phyloP scores from a whole-genome alignment of 2,888 invertebrate species.

The Polyommatus icarus region DNA sequence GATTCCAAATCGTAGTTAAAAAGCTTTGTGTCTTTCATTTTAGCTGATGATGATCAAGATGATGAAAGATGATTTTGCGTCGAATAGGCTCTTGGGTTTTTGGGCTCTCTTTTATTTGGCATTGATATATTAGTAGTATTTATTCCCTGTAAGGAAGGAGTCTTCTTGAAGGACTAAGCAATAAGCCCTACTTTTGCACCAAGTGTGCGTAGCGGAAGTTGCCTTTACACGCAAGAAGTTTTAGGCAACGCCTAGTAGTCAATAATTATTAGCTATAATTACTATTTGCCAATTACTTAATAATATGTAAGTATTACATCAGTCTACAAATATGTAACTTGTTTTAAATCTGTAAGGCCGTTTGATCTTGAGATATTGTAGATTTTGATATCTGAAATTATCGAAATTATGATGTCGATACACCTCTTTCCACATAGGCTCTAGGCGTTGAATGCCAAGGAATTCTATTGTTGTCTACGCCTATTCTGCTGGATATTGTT shows the following conservation, averaged over 20 bases:
- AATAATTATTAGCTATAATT: neutral
- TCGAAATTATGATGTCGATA: neutral
- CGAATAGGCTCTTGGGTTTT: no score
- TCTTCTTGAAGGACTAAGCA: no score
- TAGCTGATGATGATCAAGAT: no score
- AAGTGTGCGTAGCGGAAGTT: neutral
- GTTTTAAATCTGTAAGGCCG: neutral
- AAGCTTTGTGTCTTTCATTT: no score
- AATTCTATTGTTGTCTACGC: conserved; percentile 7
- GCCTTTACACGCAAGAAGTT: neutral
- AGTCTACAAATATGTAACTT: neutral
- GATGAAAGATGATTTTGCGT: no score
- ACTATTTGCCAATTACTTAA: neutral
- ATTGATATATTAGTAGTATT: no score
- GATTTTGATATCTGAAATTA: neutral
- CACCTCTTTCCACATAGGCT: conserved; percentile 9
- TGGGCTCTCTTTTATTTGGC: no score
- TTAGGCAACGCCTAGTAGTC: neutral
- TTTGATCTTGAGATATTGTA: neutral
- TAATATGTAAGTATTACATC: neutral
- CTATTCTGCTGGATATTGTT: neutral
- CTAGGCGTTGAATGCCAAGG: conserved; percentile 15
- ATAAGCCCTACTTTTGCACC: neutral
- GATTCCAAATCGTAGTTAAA: no score
- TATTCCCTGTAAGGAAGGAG: no score